Evolutionary conservation across 2,888 invertebrate genomes (phyloP).

Genomic region (Zootermopsis nevadensis): DNA sequence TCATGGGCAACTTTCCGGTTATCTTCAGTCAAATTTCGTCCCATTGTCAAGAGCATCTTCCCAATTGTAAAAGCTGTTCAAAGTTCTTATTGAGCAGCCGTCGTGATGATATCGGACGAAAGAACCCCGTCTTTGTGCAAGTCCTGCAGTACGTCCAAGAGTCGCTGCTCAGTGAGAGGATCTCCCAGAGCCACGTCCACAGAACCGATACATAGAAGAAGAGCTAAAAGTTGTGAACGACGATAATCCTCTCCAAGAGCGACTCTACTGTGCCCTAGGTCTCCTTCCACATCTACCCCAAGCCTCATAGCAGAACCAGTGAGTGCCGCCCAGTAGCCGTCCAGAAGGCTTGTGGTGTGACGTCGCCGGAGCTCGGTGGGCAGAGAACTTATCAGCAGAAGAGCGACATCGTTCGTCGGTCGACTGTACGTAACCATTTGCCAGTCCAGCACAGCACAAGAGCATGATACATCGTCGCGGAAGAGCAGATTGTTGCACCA

Average conservation of each 20-base stretch:
- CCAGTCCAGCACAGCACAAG: constrained; percentile 83
- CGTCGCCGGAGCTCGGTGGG: constrained; percentile 76
- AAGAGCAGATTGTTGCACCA: constrained; percentile 86
- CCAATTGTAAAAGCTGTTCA: not conserved
- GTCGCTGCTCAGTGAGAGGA: constrained; percentile 78
- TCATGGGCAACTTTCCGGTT: too few relatives aligned
- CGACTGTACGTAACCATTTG: constrained; percentile 84
- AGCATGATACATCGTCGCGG: constrained; percentile 61
- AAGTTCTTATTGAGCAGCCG: constrained; percentile 22
- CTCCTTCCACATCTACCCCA: constrained; percentile 71
- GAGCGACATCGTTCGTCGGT: constrained; percentile 83
- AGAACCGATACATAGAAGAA: constrained; percentile 82
- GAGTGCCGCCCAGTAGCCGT: constrained; percentile 76
- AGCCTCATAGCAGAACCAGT: constrained; percentile 71
- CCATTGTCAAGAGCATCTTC: too few relatives aligned
- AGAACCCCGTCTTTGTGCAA: constrained; percentile 78
- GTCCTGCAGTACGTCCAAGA: constrained; percentile 80
- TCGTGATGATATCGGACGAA: constrained; percentile 35
- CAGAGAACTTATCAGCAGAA: constrained; percentile 78
- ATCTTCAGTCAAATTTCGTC: too few relatives aligned
- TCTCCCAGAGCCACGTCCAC: constrained; percentile 84
- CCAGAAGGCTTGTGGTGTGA: constrained; percentile 70
- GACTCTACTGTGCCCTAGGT: constrained; percentile 67
- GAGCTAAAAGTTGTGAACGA: constrained; percentile 78
- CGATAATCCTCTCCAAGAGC: constrained; percentile 70